These are phyloP conservation scores for Agrypnia vestita DNA, from an alignment of 1,140 invertebrate species.

Conservation along the genomic window DNA sequence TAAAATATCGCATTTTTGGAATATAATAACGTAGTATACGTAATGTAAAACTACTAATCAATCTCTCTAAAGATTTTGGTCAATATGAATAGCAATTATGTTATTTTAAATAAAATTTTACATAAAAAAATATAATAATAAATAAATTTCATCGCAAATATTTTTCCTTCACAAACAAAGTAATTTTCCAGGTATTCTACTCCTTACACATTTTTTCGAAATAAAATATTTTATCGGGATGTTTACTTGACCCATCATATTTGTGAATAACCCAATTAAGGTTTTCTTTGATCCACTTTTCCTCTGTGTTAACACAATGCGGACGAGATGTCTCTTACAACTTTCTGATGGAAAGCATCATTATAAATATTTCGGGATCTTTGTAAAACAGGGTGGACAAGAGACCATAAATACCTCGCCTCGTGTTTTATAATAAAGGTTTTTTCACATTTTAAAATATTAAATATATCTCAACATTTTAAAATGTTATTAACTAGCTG, in stretches of 20 bases:
- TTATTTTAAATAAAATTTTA: too few relatives aligned
- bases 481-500: too few relatives aligned
- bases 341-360: neutral
- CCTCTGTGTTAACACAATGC: slow-evolving; percentile 18
- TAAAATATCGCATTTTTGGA: too few relatives aligned
- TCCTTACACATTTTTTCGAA: neutral
- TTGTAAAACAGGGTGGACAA: neutral
- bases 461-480: too few relatives aligned
- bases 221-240: neutral
- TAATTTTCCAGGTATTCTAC: too few relatives aligned
- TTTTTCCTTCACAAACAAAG: too few relatives aligned
- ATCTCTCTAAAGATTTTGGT: neutral
- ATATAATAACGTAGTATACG: too few relatives aligned
- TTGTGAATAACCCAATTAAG: neutral
- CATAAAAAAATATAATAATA: too few relatives aligned
- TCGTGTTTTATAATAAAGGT: too few relatives aligned
- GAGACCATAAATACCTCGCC: neutral
- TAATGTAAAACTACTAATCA: too few relatives aligned
- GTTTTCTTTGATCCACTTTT: slow-evolving; percentile 21
- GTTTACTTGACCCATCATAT: neutral
- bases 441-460: too few relatives aligned
- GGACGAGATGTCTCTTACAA: neutral
- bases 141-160: too few relatives aligned
- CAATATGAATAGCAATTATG: neutral
- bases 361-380: neutral